Evolutionary conservation across 1,140 invertebrate genomes (phyloP), one percentile per base, ranked within the genome.

Genomic region (Scaptomyza pallida): DNA sequence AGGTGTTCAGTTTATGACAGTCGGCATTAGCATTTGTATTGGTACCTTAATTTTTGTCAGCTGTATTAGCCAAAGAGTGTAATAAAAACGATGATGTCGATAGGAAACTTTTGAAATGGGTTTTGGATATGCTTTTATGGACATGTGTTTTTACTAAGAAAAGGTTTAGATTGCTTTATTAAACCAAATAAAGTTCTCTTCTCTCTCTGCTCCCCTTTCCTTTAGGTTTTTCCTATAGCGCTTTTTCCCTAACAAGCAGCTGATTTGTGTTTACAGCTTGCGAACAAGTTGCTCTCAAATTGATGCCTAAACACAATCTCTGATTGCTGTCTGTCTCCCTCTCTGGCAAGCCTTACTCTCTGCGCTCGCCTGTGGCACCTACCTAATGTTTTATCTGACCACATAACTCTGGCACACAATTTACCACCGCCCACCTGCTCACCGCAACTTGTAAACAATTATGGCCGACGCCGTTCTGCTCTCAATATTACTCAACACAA

Each of bases 401-500:
- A 68, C 62, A 69, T 80, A 75, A 74, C 67, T 79, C 64, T 85
- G 26, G 41, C 60, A 71, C 54, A 71, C 56, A 64, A 63, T 65
- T 56, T 65, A 64, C 35, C 69, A 60, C 62, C 80, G 77, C 81
- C 64, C 77, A 85, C 78, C 78, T 81, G 69, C 69, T 72, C 63
- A 54, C 62, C 62, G 12, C 63, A 72, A 54, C 55, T 75, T 80
- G 71, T 89, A 82, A 89, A 86, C 82, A 86, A 86, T 89, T 88
- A 86, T 86, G 82, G 82, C 82, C 75, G 82, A 88, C 81, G 78
- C 74, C 70, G 80, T 63, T 60, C 44, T 47, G 77, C 81, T 81
- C 78, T 61, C 77, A 60, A 71, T 70, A 64, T 70, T 69, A 67
- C 52, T 56, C 21, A 35, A 70, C 62, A 76, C 60, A 80, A 30